Evolutionary conservation across 1,140 invertebrate genomes (phyloP).

Genomic region (Hypothenemus hampei): DNA sequence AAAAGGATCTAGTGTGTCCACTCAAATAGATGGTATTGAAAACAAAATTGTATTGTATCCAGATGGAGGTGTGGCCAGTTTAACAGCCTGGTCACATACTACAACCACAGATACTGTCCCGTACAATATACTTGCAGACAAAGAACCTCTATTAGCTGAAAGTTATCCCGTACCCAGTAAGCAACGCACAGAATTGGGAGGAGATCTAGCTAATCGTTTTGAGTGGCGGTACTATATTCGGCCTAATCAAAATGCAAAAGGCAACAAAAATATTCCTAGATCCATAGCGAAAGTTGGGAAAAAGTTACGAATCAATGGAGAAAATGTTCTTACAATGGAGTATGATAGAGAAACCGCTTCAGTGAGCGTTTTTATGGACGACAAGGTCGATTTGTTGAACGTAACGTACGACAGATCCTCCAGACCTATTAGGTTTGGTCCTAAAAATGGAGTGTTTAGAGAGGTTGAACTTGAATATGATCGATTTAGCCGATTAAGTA

Average conservation of each 20-base stretch:
- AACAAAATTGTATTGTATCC: constrained; percentile 72
- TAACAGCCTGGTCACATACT: constrained; percentile 76
- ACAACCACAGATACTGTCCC: constrained; percentile 82
- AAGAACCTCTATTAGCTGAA: constrained; percentile 76
- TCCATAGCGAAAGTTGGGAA: constrained; percentile 75
- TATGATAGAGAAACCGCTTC: constrained; percentile 87
- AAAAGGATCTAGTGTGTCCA: constrained; percentile 78
- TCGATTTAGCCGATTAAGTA: constrained; percentile 79
- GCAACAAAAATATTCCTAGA: constrained; percentile 56
- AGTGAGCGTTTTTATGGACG: constrained; percentile 86
- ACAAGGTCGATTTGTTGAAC: constrained; percentile 81
- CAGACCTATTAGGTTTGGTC: constrained; percentile 82
- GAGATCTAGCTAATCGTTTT: constrained; percentile 86
- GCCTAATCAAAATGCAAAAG: constrained; percentile 56
- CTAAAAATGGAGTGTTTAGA: constrained; percentile 77
- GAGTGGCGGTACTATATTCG: constrained; percentile 91
- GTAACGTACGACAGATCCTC: constrained; percentile 90
- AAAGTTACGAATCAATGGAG: constrained; percentile 82
- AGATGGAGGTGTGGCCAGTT: constrained; percentile 73
- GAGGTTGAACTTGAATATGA: constrained; percentile 91
- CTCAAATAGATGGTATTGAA: constrained; percentile 65
- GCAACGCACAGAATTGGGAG: constrained; percentile 81
- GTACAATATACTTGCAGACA: constrained; percentile 76
- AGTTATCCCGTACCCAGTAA: constrained; percentile 87
- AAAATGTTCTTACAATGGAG: constrained; percentile 85